Conservation (phyloP, 2,113 vertebrate species). For the Seriola quinqueradiata region DNA sequence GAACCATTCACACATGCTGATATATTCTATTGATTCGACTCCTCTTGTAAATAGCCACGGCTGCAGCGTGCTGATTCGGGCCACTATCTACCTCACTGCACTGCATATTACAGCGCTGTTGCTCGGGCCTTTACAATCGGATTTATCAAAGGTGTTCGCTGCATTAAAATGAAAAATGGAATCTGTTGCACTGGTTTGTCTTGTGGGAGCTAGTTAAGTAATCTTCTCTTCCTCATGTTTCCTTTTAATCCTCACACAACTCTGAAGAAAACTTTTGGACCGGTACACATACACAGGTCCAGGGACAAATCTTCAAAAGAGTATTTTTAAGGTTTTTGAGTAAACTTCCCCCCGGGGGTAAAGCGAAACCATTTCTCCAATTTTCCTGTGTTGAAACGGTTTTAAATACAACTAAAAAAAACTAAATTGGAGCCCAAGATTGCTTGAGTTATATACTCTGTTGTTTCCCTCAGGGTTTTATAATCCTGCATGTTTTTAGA, state of each 20-base stretch:
- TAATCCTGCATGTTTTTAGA: no score
- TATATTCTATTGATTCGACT: slow-evolving; percentile 6
- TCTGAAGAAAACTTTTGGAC: slow-evolving; percentile 17
- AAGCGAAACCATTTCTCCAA: neutral
- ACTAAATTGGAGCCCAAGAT: neutral
- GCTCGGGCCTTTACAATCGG: slow-evolving; percentile 11
- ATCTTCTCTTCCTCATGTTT: neutral
- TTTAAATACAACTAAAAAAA: neutral
- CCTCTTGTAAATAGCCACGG: slow-evolving; percentile 16
- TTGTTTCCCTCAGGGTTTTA: no score
- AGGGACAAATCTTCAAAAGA: neutral
- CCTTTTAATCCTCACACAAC: slow-evolving; percentile 23
- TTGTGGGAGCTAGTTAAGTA: slow-evolving; percentile 28
- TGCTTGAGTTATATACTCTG: no score
- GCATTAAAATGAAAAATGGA: slow-evolving; percentile 15
- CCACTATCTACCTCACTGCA: neutral
- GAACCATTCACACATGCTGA: slow-evolving; percentile 18
- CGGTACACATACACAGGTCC: neutral
- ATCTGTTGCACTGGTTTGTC: neutral
- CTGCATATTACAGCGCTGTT: slow-evolving; percentile 1
- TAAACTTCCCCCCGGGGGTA: neutral
- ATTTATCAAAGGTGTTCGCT: slow-evolving; percentile 10
- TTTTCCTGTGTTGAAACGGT: neutral
- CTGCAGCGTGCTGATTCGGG: slow-evolving; percentile 23
- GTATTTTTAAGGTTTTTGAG: neutral